Percentiles rank a stretch among this genome's conserved stretches.
Evolutionary conservation across 2,888 invertebrate species (phyloP).

Genomic region (Stenotaenia linearis): DNA sequence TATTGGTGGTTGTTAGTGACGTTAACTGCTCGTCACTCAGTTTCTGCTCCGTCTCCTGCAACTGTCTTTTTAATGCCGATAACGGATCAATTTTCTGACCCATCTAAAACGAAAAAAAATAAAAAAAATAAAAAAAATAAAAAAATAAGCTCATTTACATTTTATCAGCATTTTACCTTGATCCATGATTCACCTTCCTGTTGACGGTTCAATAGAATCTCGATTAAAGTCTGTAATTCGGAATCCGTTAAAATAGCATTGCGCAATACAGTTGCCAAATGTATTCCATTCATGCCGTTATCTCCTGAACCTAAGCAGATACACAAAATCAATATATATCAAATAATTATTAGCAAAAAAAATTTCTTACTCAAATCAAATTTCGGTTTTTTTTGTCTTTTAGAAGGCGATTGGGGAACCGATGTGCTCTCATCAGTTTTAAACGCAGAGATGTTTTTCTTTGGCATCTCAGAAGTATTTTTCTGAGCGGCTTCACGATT

Average conservation of each 20-base stretch:
- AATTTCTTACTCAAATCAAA: conserved; percentile 26
- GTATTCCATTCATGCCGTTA: conserved; percentile 57
- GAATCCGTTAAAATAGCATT: conserved; percentile 75
- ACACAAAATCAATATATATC: conserved; percentile 8
- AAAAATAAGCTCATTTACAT: not conserved
- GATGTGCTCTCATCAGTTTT: not conserved
- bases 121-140: not conserved
- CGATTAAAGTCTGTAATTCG: conserved; percentile 83
- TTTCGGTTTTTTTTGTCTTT: not conserved
- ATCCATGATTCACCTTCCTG: conserved; percentile 70
- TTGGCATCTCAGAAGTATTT: not conserved
- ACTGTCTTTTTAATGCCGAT: conserved; percentile 76
- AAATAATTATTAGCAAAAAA: conserved; percentile 31
- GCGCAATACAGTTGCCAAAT: conserved; percentile 67
- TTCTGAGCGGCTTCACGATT: not conserved
- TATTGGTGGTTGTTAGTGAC: conserved; percentile 66
- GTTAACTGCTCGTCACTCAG: conserved; percentile 46
- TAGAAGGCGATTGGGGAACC: not conserved
- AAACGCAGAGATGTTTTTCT: not conserved
- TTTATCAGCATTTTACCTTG: conserved; percentile 41
- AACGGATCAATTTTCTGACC: conserved; percentile 68
- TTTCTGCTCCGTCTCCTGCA: conserved; percentile 67
- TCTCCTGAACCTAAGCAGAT: conserved; percentile 45
- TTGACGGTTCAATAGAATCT: conserved; percentile 81
- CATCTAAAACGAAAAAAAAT: conserved; percentile 52